Evolutionary conservation across 2,113 vertebrate genomes (phyloP), one percentile per base, ranked within the genome.

Genomic region (Pseudois nayaur): DNA sequence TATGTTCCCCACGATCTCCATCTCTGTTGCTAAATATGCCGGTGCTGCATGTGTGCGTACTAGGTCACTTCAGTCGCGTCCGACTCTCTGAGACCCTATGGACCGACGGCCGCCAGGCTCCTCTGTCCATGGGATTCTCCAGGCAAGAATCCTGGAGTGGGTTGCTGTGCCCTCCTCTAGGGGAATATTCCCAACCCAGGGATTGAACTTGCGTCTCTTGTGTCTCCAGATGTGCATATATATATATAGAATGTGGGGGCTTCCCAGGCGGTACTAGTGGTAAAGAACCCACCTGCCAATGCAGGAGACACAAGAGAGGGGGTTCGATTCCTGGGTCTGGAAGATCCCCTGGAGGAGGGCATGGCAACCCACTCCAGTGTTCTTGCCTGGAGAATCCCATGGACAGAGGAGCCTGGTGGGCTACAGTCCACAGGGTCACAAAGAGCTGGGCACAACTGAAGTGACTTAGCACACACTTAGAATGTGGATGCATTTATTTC

Each of bases 21-120:
- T 19, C 31, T 91, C 43, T 57, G 2, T 13, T 86, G 64, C 40
- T 59, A 81, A 84, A 62, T 14, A 23, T 1, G 29, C 11, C n/a
- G 14, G 36, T 7, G 71, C 21, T 7, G 11, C 71, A 1, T 14
- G 71, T 23, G 11, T 40, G 36, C 11, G 0, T 10, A 19, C 64
- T 7, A 13, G 23, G 21, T 43, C 64, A 13, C 71, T 12, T 25
- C 71, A 25, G 21, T 13, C 7, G 0, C 13, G 11, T 13, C 71
- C 0, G 0, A 74, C 21, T 43, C n/a, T 7, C 25, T 74, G 10
- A 13, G 36, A 25, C 36, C 11, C 71, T 13, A 7, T 13, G 36
- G 21, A 14, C 71, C 1, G 5, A 7, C 7, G 71, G 14, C 71
- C 2, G 11, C 36, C 67, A 43, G 71, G 71, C 36, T 74, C 71